Evolutionary conservation across 2,113 vertebrate species (phyloP).

Genomic region (Chlamydotis undulata): DNA sequence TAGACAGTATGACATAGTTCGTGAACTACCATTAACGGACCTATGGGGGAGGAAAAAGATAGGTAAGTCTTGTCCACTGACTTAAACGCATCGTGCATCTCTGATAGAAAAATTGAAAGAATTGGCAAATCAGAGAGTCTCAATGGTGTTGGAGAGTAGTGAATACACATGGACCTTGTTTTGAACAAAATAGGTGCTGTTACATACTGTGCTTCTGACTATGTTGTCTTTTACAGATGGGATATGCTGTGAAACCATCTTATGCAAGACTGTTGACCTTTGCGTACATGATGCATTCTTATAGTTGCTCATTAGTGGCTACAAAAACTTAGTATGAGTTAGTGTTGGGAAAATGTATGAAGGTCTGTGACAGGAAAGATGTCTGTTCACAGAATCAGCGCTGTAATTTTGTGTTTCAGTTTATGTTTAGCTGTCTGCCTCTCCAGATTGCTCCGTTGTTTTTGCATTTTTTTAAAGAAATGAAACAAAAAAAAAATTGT

Average conservation of each 20-base stretch:
- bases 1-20: neutral
- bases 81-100: neutral
- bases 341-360: neutral
- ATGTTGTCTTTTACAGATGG: neutral
- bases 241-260: neutral
- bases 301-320: neutral
- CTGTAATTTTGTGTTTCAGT: neutral
- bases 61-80: neutral
- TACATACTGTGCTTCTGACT: neutral
- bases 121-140: neutral
- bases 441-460: neutral
- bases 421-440: neutral
- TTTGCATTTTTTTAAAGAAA: neutral
- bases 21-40: neutral
- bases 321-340: neutral
- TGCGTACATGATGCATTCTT: neutral
- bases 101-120: neutral
- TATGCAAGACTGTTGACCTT: neutral
- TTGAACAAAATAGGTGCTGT: neutral
- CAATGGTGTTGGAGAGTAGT: neutral
- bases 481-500: neutral
- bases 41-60: neutral
- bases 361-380: neutral
- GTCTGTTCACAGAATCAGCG: neutral
- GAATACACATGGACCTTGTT: neutral